Conservation (phyloP, 2,888 invertebrate genomes). For the Tetheella fluctuosa region DNA sequence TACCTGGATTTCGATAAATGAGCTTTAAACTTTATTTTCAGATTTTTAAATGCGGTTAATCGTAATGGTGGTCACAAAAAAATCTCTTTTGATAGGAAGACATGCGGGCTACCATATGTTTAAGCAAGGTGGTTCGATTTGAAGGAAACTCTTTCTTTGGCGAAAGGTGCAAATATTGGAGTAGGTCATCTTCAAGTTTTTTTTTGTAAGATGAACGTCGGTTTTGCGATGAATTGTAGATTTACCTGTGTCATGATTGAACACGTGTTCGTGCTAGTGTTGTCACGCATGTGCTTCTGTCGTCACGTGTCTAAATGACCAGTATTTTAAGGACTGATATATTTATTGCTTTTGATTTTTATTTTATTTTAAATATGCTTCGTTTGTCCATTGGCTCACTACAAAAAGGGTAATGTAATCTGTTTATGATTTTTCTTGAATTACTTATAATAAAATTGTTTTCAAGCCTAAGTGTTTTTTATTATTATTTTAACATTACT, state of each 20-base stretch:
- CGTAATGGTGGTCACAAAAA: slow-evolving; percentile 27
- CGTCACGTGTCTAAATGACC: slow-evolving; percentile 18
- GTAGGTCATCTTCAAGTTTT: slow-evolving; percentile 68
- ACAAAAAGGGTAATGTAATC: too few relatives aligned
- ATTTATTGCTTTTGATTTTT: too few relatives aligned
- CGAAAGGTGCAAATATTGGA: slow-evolving; percentile 77
- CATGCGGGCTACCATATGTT: slow-evolving; percentile 71
- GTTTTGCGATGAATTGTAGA: slow-evolving; percentile 23
- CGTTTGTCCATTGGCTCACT: too few relatives aligned
- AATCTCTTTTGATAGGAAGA: slow-evolving; percentile 35
- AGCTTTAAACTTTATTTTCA: slow-evolving; percentile 4
- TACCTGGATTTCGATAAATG: slow-evolving; percentile 1
- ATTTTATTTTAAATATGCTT: too few relatives aligned
- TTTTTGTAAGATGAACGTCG: slow-evolving; percentile 43
- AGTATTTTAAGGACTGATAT: not conserved
- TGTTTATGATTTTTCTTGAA: too few relatives aligned
- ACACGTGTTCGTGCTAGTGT: not conserved
- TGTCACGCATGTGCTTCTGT: not conserved
- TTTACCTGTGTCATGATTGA: slow-evolving; percentile 32
- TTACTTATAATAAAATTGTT: too few relatives aligned
- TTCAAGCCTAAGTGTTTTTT: too few relatives aligned
- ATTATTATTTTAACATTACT: too few relatives aligned
- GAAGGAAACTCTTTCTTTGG: slow-evolving; percentile 67
- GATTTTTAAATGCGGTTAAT: slow-evolving; percentile 9
- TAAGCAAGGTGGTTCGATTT: slow-evolving; percentile 66